phyloP scores from a whole-genome alignment of 2,113 vertebrate species.

The Motacilla tschutschensis region DNA sequence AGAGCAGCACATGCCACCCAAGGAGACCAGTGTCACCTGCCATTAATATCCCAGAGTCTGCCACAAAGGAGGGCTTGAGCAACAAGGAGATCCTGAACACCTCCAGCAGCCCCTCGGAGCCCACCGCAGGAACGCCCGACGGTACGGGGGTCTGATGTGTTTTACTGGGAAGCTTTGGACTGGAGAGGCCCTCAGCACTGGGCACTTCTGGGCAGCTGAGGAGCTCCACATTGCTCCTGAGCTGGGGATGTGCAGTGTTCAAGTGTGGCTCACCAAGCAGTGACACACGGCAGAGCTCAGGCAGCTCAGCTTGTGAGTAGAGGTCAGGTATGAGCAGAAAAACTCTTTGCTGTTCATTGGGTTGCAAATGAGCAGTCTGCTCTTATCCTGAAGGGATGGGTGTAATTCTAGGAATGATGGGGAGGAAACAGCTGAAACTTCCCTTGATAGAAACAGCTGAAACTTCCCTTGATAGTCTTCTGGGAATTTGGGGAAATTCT shows the following conservation, averaged over 20 bases:
- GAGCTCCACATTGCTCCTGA: neutral
- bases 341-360: neutral
- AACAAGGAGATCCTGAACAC: conserved; percentile 64
- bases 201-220: neutral
- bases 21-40: conserved; percentile 55
- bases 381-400: neutral
- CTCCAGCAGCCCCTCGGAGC: conserved; percentile 69
- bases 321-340: neutral
- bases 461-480: neutral
- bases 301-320: neutral
- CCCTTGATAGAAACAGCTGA: neutral
- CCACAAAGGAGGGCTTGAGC: conserved; percentile 60
- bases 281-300: neutral
- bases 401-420: neutral
- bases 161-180: neutral
- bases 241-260: neutral
- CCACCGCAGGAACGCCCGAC: conserved; percentile 75
- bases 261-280: neutral
- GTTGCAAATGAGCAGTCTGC: neutral
- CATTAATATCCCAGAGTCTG: conserved; percentile 64
- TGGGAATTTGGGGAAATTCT: neutral
- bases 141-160: conserved; percentile 59
- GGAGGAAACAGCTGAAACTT: neutral
- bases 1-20: conserved; percentile 21
- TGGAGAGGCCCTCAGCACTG: neutral